Percentiles rank a stretch among this genome's conserved stretches.
Conservation (phyloP, 2,888 invertebrate genomes). For the Sericinus montela region DNA sequence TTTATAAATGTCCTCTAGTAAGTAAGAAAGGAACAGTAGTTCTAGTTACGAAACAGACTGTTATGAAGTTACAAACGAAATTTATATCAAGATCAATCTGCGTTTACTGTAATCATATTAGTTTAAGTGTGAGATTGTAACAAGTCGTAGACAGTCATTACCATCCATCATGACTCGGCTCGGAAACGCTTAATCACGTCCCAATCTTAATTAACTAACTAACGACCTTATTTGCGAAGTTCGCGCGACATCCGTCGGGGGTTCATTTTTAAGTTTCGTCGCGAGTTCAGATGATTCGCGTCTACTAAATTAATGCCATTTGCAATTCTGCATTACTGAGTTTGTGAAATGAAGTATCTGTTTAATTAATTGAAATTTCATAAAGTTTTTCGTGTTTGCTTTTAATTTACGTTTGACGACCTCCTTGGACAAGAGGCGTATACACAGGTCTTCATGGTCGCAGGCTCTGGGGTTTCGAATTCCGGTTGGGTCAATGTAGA, state of each 20-base stretch:
- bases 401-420: too few relatives aligned
- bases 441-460: too few relatives aligned
- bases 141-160: constrained; percentile 38
- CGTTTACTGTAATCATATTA: constrained; percentile 25
- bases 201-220: constrained; percentile 65
- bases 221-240: constrained; percentile 51
- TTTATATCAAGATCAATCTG: constrained; percentile 25
- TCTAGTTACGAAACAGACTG: constrained; percentile 5
- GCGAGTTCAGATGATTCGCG: constrained; percentile 4
- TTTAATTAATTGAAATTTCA: too few relatives aligned
- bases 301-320: constrained; percentile 1
- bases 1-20: background rate
- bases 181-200: constrained; percentile 62
- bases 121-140: constrained; percentile 20
- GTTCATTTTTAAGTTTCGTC: constrained; percentile 14
- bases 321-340: background rate
- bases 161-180: constrained; percentile 54
- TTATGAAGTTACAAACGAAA: constrained; percentile 11
- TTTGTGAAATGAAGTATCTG: background rate
- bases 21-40: constrained; percentile 8
- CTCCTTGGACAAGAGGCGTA: too few relatives aligned
- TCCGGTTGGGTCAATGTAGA: too few relatives aligned
- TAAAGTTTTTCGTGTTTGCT: too few relatives aligned
- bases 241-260: constrained; percentile 27
- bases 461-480: too few relatives aligned